Percentiles rank a stretch among this genome's conserved stretches.
Conservation (phyloP, 2,888 invertebrate genomes). For the Acrobasis suavella region DNA sequence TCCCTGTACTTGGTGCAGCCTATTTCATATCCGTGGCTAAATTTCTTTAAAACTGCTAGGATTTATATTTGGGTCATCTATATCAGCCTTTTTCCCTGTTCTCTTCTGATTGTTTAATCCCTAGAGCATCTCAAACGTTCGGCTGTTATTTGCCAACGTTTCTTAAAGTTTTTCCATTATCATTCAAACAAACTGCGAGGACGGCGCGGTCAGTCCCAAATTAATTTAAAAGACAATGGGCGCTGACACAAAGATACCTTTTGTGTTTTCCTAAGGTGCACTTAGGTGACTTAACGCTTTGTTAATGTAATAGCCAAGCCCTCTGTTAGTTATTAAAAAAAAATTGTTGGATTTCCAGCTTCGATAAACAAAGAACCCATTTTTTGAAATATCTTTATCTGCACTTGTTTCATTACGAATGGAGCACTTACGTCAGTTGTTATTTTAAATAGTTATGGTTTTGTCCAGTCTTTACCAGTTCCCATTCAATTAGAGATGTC, state of each 20-base stretch:
- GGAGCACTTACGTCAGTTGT: background rate
- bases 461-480: background rate
- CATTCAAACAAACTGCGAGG: background rate
- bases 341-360: too few species aligned
- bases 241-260: background rate
- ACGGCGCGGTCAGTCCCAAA: background rate
- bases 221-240: slow-evolving; percentile 1
- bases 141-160: background rate
- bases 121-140: background rate
- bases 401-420: too few species aligned
- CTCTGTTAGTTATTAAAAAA: background rate
- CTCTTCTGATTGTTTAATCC: background rate
- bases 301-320: background rate
- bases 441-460: background rate
- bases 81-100: background rate
- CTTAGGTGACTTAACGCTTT: background rate
- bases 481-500: background rate
- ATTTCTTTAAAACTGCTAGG: too few species aligned
- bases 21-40: too few species aligned
- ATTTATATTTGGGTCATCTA: too few species aligned
- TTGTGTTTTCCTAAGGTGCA: background rate
- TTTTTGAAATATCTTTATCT: too few species aligned
- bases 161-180: background rate
- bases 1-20: too few species aligned
- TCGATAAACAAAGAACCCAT: too few species aligned